These are phyloP conservation scores for Misgurnus anguillicaudatus DNA, from an alignment of 2,113 vertebrate genomes.

Conservation along the genomic window DNA sequence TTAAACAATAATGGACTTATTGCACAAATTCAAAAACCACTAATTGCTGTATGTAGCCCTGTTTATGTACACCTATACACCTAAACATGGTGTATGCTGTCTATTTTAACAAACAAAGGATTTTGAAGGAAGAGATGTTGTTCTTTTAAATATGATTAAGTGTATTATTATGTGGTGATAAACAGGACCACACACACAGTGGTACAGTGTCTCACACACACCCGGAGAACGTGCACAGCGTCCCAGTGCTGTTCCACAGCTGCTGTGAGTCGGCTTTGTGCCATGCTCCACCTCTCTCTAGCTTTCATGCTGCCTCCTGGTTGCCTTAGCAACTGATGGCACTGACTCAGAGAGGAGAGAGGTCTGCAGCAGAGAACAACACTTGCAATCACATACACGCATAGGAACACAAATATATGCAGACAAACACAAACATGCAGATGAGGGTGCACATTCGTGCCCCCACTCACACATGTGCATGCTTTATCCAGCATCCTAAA, in stretches of 20 bases:
- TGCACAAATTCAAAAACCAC: background rate
- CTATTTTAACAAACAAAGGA: background rate
- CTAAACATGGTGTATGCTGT: background rate
- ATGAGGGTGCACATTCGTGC: background rate
- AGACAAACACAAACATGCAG: constrained; percentile 11
- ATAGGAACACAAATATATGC: constrained; percentile 57
- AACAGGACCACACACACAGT: constrained; percentile 47
- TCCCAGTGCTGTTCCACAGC: constrained; percentile 53
- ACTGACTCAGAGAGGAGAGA: constrained; percentile 60
- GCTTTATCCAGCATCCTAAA: background rate
- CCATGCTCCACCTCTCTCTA: constrained; percentile 70
- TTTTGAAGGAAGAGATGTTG: background rate
- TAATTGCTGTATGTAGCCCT: background rate
- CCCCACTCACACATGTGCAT: background rate
- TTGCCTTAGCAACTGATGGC: constrained; percentile 76
- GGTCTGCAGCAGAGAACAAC: constrained; percentile 57
- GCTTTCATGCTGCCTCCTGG: constrained; percentile 73
- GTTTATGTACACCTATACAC: background rate
- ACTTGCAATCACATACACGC: constrained; percentile 41
- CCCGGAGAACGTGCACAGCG: constrained; percentile 49
- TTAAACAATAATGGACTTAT: background rate
- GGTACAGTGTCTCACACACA: constrained; percentile 53
- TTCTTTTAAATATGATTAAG: background rate
- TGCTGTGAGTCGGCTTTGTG: constrained; percentile 70
- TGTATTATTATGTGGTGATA: constrained; percentile 27